Conservation (phyloP, 2,888 invertebrate species). For the Plebejus melissa region DNA sequence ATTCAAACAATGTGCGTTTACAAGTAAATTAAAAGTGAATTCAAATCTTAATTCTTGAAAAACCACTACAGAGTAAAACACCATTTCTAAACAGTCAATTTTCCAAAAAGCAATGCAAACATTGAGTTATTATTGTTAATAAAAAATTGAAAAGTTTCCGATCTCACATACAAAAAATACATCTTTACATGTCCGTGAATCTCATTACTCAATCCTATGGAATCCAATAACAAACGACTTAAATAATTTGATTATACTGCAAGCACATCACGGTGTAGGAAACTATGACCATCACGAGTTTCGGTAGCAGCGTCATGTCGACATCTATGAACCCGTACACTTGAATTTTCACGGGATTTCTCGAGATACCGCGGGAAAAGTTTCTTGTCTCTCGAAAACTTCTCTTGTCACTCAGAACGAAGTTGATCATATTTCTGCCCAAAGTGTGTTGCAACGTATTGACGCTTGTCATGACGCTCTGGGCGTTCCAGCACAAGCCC, state of each 20-base stretch:
- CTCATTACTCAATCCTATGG: too few relatives aligned
- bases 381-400: constrained; percentile 34
- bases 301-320: constrained; percentile 48
- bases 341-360: constrained; percentile 40
- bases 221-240: constrained; percentile 27
- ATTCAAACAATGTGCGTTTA: not conserved
- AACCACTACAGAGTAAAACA: too few relatives aligned
- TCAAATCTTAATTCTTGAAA: too few relatives aligned
- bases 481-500: not conserved
- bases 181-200: too few relatives aligned
- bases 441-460: not conserved
- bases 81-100: not conserved
- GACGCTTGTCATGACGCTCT: not conserved
- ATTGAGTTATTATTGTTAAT: too few relatives aligned
- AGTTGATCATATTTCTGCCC: not conserved
- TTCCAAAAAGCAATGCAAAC: too few relatives aligned
- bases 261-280: constrained; percentile 48
- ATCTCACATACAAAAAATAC: too few relatives aligned
- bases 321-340: constrained; percentile 43
- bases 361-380: constrained; percentile 43
- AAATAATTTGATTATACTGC: constrained; percentile 48
- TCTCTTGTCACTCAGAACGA: not conserved
- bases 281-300: constrained; percentile 43
- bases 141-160: too few relatives aligned
- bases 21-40: too few relatives aligned